phyloP scores from a whole-genome alignment of 35 echinoderm and acorn worm species.

The Eucidaris tribuloides region DNA sequence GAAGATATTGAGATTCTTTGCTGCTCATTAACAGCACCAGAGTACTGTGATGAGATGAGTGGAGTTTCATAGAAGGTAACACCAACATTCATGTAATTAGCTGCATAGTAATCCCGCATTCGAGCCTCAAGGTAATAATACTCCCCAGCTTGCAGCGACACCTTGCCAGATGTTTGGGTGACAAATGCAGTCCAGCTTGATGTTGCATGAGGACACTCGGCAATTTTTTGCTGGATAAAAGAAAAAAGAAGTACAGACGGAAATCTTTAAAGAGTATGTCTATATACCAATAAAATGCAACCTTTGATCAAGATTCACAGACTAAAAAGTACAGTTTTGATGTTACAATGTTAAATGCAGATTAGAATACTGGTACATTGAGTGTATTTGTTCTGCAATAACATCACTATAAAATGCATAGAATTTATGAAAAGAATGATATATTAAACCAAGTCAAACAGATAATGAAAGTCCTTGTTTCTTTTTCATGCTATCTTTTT shows the following conservation, averaged over 20 bases:
- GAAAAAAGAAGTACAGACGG: not conserved
- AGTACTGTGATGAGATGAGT: not conserved
- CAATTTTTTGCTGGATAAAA: not conserved
- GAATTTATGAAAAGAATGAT: no score
- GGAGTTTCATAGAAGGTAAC: slow-evolving; percentile 30
- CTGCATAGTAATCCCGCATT: not conserved
- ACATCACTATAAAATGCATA: no score
- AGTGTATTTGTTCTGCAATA: no score
- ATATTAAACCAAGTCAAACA: no score
- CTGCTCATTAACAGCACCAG: slow-evolving; percentile 17
- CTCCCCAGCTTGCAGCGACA: slow-evolving; percentile 1
- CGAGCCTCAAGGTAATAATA: slow-evolving; percentile 43
- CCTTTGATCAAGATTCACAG: no score
- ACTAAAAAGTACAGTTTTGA: no score
- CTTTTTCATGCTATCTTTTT: no score
- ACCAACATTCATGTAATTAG: slow-evolving; percentile 26
- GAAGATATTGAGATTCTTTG: slow-evolving; percentile 20
- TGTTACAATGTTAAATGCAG: no score
- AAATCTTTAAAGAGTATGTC: not conserved
- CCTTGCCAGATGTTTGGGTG: not conserved
- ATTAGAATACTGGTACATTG: no score
- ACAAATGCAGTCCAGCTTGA: not conserved
- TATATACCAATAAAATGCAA: no score
- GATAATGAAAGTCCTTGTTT: no score
- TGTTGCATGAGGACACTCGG: not conserved